A percentile compares a stretch with the other conserved stretches of the same genome.
phyloP scores from a whole-genome alignment of 1,140 invertebrate genomes.

The Ceratosolen solmsi region DNA sequence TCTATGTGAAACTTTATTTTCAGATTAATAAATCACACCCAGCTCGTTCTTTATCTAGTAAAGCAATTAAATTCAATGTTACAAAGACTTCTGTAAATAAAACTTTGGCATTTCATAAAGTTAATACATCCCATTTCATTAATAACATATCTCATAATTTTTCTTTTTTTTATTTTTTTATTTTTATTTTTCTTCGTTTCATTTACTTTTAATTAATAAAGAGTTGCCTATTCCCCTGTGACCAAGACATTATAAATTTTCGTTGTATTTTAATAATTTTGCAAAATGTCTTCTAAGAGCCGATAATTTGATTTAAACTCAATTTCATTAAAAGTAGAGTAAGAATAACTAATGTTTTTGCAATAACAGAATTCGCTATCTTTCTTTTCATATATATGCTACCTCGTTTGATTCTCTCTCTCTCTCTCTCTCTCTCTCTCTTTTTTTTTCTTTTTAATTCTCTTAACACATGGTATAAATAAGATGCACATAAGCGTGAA shows the following conservation, averaged over 20 bases:
- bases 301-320: background rate
- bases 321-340: too few relatives aligned
- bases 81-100: conserved; percentile 43
- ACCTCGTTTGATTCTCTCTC: too few relatives aligned
- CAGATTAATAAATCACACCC: conserved; percentile 12
- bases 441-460: background rate
- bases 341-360: too few relatives aligned
- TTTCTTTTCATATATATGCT: background rate
- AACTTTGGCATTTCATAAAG: conserved; percentile 36
- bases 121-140: conserved; percentile 39
- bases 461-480: conserved; percentile 33
- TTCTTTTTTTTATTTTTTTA: too few relatives aligned
- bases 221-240: background rate
- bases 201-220: background rate
- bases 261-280: conserved; percentile 8
- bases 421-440: too few relatives aligned
- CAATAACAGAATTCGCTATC: too few relatives aligned
- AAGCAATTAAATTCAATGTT: conserved; percentile 19
- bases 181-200: too few relatives aligned
- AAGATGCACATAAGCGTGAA: conserved; percentile 33
- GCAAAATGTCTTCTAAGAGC: background rate
- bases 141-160: background rate
- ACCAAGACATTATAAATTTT: background rate
- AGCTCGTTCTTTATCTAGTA: conserved; percentile 39
- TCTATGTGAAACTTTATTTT: conserved; percentile 38